Evolutionary conservation across 2,888 invertebrate species (phyloP), one percentile per base, ranked within the genome.

Genomic region (Cephus spinipes): DNA sequence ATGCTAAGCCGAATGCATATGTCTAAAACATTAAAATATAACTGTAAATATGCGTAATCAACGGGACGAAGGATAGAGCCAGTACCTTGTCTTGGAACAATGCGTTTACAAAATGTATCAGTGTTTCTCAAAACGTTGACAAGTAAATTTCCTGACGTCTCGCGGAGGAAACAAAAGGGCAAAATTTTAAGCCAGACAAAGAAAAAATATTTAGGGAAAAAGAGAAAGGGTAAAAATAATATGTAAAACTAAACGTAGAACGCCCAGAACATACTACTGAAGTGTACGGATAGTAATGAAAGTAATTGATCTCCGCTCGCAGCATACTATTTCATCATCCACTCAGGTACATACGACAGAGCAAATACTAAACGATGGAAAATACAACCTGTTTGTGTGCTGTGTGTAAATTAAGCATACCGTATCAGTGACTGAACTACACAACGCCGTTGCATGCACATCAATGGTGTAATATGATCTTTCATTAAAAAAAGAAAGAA

Each of bases 401-500:
- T 40, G 4, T 87, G 85, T 87, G 85, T 40, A 40, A 15, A 82
- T 82, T 79, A 90, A 90, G 90, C 90, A 86, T 86, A 85, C 86
- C 81, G 82, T 82, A 84, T 84, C 79, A 83, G 84, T 86, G 84
- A 86, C 82, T 86, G 83, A 85, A 87, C 89, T 90, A 90, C 87
- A 87, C 85, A 87, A 87, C 87, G 86, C 87, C 87, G 86, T 86
- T 84, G 87, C 90, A 90, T 90, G 90, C 89, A 89, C 85, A 87
- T 85, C 85, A 81, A 89, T 84, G 85, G 85, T 87, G 86, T 89
- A 85, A 81, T 82, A 83, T 80, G 73, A 34, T 82, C 79, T 82
- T 80, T 79, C 78, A 77, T 84, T 83, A 82, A 80, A 84, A 81
- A 84, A 83, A 40, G 40, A 40, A 40, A 15, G 15, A 40, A 40